A percentile compares a stretch with the other conserved stretches of the same genome.
Conservation (phyloP, 2,888 invertebrate species). For the Branchipolynoe longqiensis region DNA sequence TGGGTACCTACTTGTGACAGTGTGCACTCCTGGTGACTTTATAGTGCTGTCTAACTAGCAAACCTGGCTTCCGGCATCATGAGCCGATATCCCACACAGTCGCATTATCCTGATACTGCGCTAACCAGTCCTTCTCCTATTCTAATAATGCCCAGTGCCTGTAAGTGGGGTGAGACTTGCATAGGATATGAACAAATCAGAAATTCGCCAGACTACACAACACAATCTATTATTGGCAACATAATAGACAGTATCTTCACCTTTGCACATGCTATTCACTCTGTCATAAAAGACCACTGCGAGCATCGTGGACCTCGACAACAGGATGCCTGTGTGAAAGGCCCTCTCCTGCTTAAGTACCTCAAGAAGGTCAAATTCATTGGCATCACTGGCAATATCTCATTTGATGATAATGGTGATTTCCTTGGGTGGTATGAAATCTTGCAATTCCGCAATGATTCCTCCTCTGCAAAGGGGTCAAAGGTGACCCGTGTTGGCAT, state of each 20-base stretch:
- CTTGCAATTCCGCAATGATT: constrained; percentile 69
- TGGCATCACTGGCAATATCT: constrained; percentile 71
- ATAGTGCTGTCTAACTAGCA: too few relatives aligned
- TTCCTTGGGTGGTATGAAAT: constrained; percentile 72
- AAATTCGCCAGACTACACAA: constrained; percentile 59
- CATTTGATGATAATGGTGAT: constrained; percentile 75
- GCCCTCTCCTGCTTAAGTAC: constrained; percentile 68
- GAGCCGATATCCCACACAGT: too few relatives aligned
- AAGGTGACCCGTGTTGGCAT: constrained; percentile 67
- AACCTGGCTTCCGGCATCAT: too few relatives aligned
- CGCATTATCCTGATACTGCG: too few relatives aligned
- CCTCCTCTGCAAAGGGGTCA: constrained; percentile 45
- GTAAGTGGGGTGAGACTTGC: constrained; percentile 2
- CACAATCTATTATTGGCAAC: constrained; percentile 58
- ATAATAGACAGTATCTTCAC: constrained; percentile 72
- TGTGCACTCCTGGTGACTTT: too few relatives aligned
- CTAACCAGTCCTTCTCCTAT: too few relatives aligned
- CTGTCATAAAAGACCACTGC: constrained; percentile 68
- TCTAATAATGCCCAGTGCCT: too few relatives aligned
- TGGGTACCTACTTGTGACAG: too few relatives aligned
- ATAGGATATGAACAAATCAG: background rate
- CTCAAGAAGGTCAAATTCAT: constrained; percentile 69
- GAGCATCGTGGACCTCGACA: constrained; percentile 31
- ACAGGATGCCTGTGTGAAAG: constrained; percentile 68
- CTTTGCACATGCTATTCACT: constrained; percentile 71